Percentiles rank a stretch among this genome's conserved stretches.
These are phyloP conservation scores for Hypsibius dujardini DNA, from an alignment of 1,140 invertebrate genomes.

Conservation along the genomic window DNA sequence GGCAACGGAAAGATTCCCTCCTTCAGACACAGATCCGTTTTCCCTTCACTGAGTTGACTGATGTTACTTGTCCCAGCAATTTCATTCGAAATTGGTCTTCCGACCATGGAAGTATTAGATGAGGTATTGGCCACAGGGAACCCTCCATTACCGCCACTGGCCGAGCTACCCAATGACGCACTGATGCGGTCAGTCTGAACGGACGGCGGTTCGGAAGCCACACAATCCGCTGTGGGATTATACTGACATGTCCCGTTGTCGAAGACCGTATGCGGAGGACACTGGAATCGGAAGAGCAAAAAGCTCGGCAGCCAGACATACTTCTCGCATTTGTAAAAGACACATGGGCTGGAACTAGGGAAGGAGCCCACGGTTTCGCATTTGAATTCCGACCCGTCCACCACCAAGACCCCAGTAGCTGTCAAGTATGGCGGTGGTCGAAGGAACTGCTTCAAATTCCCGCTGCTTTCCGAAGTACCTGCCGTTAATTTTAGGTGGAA, in stretches of 20 bases:
- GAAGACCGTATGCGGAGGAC: slow-evolving; percentile 11
- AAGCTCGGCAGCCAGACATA: not conserved
- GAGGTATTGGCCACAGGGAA: too few relatives aligned
- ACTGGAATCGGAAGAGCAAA: slow-evolving; percentile 4
- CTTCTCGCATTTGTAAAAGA: slow-evolving; percentile 14
- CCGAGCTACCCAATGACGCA: too few relatives aligned
- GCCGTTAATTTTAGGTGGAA: too few relatives aligned
- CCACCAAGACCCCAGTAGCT: slow-evolving; percentile 9
- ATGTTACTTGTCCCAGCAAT: too few relatives aligned
- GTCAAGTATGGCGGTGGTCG: not conserved
- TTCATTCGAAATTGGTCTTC: too few relatives aligned
- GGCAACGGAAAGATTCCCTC: not conserved
- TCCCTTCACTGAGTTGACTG: too few relatives aligned
- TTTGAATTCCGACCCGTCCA: not conserved
- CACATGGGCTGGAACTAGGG: not conserved
- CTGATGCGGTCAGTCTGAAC: too few relatives aligned
- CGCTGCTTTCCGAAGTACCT: too few relatives aligned
- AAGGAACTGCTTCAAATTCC: not conserved
- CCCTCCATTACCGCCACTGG: too few relatives aligned
- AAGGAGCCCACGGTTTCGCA: not conserved
- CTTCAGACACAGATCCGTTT: not conserved
- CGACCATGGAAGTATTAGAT: too few relatives aligned
- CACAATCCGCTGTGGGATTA: not conserved
- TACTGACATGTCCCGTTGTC: slow-evolving; percentile 12
- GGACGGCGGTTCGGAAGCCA: too few relatives aligned